These are phyloP conservation scores for Syngnathus floridae DNA, from an alignment of 2,113 vertebrate genomes.

Conservation along the genomic window DNA sequence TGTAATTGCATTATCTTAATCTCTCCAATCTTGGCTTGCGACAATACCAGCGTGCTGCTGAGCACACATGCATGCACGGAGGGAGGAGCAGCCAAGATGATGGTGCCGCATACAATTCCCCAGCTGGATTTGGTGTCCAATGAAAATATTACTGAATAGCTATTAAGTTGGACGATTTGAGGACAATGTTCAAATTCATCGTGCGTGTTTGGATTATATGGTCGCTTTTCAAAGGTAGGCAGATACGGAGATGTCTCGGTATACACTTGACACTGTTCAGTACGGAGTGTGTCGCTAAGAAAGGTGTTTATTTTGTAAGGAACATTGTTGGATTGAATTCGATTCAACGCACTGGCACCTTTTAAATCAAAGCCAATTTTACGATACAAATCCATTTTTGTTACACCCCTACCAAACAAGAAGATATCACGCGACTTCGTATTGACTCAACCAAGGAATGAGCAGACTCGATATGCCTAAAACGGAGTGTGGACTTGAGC, in stretches of 20 bases:
- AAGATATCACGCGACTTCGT: too few species aligned
- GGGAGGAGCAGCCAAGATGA: constrained; percentile 33
- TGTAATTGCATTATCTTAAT: constrained; percentile 80
- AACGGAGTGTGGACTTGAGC: too few species aligned
- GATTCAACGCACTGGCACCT: too few species aligned
- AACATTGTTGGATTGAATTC: too few species aligned
- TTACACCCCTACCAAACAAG: too few species aligned
- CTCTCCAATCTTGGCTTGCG: constrained; percentile 64
- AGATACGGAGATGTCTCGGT: neutral
- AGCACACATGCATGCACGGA: constrained; percentile 25
- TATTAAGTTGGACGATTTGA: constrained; percentile 12
- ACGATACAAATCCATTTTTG: too few species aligned
- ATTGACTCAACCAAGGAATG: too few species aligned
- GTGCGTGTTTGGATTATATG: constrained; percentile 51
- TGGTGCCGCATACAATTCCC: constrained; percentile 32
- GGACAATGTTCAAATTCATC: constrained; percentile 53
- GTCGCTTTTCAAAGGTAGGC: constrained; percentile 64
- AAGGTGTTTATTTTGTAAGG: too few species aligned
- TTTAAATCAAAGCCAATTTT: too few species aligned
- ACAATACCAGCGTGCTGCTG: constrained; percentile 45
- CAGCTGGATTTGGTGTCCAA: constrained; percentile 25
- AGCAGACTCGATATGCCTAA: too few species aligned
- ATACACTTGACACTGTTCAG: neutral
- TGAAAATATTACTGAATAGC: constrained; percentile 22
- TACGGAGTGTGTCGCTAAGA: too few species aligned